Evolutionary conservation across 2,113 vertebrate genomes (phyloP).

Genomic region (Pseudorectes ferrugineus): DNA sequence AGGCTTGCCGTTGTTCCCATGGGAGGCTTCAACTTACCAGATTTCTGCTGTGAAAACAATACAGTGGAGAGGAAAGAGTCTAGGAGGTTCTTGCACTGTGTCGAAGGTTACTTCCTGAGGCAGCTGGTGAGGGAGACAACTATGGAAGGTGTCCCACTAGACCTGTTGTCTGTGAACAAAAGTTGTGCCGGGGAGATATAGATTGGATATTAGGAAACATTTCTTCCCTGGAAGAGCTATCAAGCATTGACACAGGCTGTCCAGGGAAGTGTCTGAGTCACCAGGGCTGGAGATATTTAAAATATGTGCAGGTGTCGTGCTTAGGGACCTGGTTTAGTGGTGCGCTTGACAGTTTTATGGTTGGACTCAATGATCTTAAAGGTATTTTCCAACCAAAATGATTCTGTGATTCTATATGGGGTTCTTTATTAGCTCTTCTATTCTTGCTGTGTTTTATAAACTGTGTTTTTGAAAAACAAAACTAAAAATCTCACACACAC

Average conservation of each 20-base stretch:
- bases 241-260: background rate
- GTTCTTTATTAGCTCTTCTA: background rate
- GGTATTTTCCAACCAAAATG: background rate
- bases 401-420: background rate
- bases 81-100: background rate
- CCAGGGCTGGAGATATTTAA: background rate
- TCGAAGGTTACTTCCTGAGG: background rate
- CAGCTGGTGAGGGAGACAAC: background rate
- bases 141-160: background rate
- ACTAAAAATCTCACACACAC: background rate
- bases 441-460: background rate
- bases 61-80: background rate
- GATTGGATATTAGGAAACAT: background rate
- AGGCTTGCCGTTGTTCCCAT: accelerated
- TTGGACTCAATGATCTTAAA: background rate
- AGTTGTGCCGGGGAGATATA: background rate
- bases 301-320: background rate
- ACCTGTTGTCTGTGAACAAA: background rate
- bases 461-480: background rate
- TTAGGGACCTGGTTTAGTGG: background rate
- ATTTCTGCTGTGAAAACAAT: background rate
- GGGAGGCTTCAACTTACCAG: accelerated
- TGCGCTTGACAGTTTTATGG: background rate
- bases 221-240: background rate
- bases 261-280: background rate